These are phyloP conservation scores for Desmodus rotundus DNA, from an alignment of 2,113 vertebrate genomes.

Conservation along the genomic window DNA sequence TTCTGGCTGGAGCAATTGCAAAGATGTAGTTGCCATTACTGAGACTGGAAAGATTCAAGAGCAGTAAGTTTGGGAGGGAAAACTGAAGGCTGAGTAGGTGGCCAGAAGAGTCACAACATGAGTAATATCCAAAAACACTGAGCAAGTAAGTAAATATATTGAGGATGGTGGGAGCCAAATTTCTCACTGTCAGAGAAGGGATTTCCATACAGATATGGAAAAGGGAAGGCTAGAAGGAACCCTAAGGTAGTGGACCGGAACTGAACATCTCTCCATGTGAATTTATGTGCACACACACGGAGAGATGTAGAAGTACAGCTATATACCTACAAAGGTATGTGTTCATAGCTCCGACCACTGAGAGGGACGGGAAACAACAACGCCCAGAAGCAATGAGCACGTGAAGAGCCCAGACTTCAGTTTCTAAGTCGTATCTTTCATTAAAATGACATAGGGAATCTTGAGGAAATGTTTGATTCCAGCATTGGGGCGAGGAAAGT, in stretches of 20 bases:
- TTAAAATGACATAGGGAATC: background rate
- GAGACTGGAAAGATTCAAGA: background rate
- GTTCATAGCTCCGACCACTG: background rate
- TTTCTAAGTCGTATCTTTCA: background rate
- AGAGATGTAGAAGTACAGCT: background rate
- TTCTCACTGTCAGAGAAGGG: background rate
- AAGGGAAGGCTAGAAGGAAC: background rate
- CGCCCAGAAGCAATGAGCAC: background rate
- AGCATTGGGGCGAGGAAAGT: background rate
- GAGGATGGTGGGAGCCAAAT: background rate
- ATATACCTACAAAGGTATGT: background rate
- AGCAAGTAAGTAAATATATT: background rate
- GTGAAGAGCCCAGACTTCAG: background rate
- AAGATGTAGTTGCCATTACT: background rate
- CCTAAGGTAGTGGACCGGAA: background rate
- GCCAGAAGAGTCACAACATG: background rate
- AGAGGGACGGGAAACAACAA: background rate
- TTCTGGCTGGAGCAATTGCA: background rate
- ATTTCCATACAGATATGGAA: background rate
- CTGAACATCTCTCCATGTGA: background rate
- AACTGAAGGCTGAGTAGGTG: background rate
- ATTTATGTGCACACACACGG: background rate
- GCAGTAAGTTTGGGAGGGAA: background rate
- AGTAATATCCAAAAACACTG: background rate
- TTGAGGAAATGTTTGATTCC: background rate